phyloP scores from a whole-genome alignment of 2,797 vertebrate species.

The Amblyraja radiata region DNA sequence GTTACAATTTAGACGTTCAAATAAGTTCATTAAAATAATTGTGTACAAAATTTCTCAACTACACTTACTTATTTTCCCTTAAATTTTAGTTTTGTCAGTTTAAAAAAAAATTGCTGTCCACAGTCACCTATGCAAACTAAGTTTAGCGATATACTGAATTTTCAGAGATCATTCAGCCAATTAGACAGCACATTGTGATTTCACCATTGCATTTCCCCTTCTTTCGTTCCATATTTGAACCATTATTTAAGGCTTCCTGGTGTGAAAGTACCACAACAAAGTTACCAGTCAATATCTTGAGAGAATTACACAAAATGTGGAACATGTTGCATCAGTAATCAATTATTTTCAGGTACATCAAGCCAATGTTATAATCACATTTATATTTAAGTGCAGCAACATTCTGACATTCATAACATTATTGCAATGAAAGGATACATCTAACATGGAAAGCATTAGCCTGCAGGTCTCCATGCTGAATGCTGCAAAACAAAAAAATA shows the following conservation, averaged over 20 bases:
- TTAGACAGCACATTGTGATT: not conserved
- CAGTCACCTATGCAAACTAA: not conserved
- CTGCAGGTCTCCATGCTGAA: slow-evolving; percentile 88
- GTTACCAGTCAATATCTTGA: not conserved
- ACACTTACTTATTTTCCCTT: not conserved
- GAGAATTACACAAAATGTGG: not conserved
- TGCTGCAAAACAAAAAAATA: slow-evolving; percentile 59
- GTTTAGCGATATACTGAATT: not conserved
- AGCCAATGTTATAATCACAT: not conserved
- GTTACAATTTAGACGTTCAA: not conserved
- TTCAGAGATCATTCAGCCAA: not conserved
- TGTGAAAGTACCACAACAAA: not conserved
- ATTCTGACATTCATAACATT: not conserved
- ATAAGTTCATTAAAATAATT: not conserved
- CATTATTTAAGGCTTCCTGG: not conserved
- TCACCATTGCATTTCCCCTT: not conserved
- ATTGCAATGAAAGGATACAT: slow-evolving; percentile 78
- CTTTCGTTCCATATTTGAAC: not conserved
- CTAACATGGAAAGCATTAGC: slow-evolving; percentile 91
- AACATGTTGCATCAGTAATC: not conserved
- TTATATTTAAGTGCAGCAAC: not conserved
- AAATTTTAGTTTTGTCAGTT: not conserved
- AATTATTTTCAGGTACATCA: not conserved
- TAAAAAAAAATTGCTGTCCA: not conserved
- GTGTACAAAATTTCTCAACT: not conserved